phyloP scores from a whole-genome alignment of 2,888 invertebrate species.

The Rambutsinella grinnellia region DNA sequence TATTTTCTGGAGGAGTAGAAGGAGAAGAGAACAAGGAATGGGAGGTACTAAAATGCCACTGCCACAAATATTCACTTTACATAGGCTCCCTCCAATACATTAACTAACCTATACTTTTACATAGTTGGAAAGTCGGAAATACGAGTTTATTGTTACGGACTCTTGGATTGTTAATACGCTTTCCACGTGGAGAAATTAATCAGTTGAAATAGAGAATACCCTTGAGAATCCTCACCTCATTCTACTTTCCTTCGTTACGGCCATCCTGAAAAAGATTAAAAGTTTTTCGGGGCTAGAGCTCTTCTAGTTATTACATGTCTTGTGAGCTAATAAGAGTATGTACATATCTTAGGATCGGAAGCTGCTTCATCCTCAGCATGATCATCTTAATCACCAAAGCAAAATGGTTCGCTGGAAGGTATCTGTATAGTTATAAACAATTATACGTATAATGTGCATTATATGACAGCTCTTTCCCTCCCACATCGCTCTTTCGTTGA shows the following conservation, averaged over 20 bases:
- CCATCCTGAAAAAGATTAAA: too few species aligned
- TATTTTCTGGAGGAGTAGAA: conserved; percentile 35
- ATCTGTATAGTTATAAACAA: not conserved
- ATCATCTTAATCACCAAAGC: too few species aligned
- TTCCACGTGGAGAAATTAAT: conserved; percentile 37
- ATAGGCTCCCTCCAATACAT: not conserved
- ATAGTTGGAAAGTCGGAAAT: not conserved
- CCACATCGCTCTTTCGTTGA: not conserved
- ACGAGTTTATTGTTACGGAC: not conserved
- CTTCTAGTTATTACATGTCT: too few species aligned
- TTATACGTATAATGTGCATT: too few species aligned
- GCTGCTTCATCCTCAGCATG: too few species aligned
- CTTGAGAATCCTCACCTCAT: conserved; percentile 18
- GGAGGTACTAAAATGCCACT: conserved; percentile 34
- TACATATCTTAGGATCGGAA: too few species aligned
- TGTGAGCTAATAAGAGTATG: too few species aligned
- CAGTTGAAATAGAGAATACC: conserved; percentile 29
- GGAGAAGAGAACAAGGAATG: conserved; percentile 23
- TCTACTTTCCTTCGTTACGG: too few species aligned
- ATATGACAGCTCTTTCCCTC: not conserved
- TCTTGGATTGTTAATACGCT: not conserved
- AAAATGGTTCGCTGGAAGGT: not conserved
- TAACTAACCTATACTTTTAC: too few species aligned
- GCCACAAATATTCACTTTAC: conserved; percentile 17
- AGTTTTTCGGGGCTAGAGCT: too few species aligned